phyloP scores from a whole-genome alignment of 2,888 invertebrate genomes.

The Eutolmus rufibarbis region DNA sequence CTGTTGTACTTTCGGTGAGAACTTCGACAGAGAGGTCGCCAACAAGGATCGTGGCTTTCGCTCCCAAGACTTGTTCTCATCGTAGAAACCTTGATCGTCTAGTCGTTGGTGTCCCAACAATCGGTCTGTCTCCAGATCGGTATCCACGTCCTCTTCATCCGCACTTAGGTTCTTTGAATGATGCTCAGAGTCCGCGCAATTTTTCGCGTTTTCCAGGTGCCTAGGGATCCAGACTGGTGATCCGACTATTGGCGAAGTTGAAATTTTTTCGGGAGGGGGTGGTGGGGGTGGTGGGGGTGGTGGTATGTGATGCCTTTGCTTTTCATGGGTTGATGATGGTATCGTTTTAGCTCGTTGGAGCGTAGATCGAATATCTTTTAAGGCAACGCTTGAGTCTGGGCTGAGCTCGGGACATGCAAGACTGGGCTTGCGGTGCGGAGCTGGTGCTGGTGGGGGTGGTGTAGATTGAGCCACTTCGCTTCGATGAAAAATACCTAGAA shows the following conservation, averaged over 20 bases:
- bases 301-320: conserved; percentile 49
- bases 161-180: conserved; percentile 73
- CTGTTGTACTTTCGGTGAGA: conserved; percentile 61
- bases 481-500: conserved; percentile 59
- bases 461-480: conserved; percentile 65
- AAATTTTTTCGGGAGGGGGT: conserved; percentile 60
- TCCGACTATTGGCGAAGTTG: conserved; percentile 65
- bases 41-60: conserved; percentile 56
- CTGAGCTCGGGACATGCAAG: conserved; percentile 50
- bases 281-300: conserved; percentile 56
- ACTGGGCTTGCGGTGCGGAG: conserved; percentile 71
- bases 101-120: conserved; percentile 92
- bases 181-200: conserved; percentile 67
- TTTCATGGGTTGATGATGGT: conserved; percentile 50
- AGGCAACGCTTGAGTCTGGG: conserved; percentile 64
- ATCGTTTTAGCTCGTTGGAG: conserved; percentile 46
- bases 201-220: conserved; percentile 59
- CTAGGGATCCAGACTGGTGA: conserved; percentile 78
- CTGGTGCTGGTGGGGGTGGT: conserved; percentile 79
- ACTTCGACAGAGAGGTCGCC: conserved; percentile 59
- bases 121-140: conserved; percentile 97
- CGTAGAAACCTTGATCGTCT: conserved; percentile 92
- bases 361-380: conserved; percentile 66
- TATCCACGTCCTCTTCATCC: conserved; percentile 86
- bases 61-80: conserved; percentile 71